Evolutionary conservation across 1,140 invertebrate genomes (phyloP).

Genomic region (Glomeris maerens): DNA sequence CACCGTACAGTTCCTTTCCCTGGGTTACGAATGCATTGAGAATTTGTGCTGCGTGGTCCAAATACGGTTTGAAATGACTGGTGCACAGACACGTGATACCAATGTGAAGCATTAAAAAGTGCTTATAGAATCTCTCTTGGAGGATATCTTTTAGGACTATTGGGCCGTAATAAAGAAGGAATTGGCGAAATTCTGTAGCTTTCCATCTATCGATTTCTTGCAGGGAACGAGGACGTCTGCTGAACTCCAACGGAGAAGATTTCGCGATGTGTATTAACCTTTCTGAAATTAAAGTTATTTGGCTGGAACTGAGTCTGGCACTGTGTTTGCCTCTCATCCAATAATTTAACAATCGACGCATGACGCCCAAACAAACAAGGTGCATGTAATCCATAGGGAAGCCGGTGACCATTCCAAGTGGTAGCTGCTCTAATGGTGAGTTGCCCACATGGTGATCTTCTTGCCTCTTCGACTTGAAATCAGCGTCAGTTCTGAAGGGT

Average conservation of each 20-base stretch:
- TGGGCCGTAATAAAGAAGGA: constrained; percentile 33
- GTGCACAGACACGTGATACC: no score
- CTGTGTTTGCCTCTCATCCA: constrained; percentile 20
- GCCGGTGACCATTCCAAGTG: constrained; percentile 19
- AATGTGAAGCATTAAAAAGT: constrained; percentile 32
- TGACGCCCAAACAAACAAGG: constrained; percentile 23
- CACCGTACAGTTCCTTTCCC: no score
- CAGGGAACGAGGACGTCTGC: constrained; percentile 27
- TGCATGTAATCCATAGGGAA: constrained; percentile 28
- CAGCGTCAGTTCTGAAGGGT: constrained; percentile 21
- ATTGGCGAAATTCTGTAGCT: constrained; percentile 34
- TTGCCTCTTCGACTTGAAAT: constrained; percentile 19
- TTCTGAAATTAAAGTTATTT: constrained; percentile 16
- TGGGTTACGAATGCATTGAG: no score
- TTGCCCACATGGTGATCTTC: constrained; percentile 15
- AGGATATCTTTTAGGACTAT: constrained; percentile 22
- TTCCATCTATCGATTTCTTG: constrained; percentile 30
- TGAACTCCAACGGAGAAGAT: constrained; percentile 28
- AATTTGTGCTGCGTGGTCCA: no score
- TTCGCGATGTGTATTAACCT: constrained; percentile 5
- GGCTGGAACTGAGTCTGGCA: neutral
- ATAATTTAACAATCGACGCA: constrained; percentile 21
- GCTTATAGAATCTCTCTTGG: constrained; percentile 24
- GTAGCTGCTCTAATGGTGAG: constrained; percentile 6
- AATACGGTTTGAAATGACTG: no score